Evolutionary conservation across 2,888 invertebrate genomes (phyloP), one percentile per base, ranked within the genome.

Genomic region (Terebella lapidaria): DNA sequence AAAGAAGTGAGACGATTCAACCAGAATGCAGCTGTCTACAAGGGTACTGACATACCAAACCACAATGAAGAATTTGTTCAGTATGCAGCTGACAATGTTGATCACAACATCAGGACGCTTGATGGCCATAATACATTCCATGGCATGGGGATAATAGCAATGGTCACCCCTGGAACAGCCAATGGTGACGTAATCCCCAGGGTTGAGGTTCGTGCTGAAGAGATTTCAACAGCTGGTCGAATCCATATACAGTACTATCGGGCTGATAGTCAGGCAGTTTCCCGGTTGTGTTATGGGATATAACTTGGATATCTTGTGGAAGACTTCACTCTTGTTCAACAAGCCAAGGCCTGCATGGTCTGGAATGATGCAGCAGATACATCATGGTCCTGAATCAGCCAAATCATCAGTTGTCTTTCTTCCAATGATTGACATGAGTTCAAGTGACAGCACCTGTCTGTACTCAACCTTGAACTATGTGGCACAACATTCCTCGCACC

Each of bases 41-140:
- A 56, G 25, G 62, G 57, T 2, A 61, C 57, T 47, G 45, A 57
- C 24, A 54, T 67, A 10, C 57, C 59, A 28, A 26, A 28, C 5
- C 42, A 58, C 55, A 18, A 35, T 22, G 46, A 57, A 28, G 61
- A 58, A 2, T 70, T 61, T 49, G 30, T 70, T 4, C 71, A 70
- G 59, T 71, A 62, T 57, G 65, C 63, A n/a, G 70, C 70, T 42
- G 72, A 72, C 57, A 72, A 71, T 61, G 69, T 68, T 1, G 69
- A 72, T 58, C 71, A 71, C 57, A 70, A 71, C 53, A 58, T 63
- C 22, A 47, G 57, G 27, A 70, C 67, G 5, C 18, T 70, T n/a
- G 68, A 71, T 54, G 70, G 67, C 1, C 53, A 64, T 22, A 56
- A 60, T 45, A 66, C 71, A 20, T 70, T 70, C 53, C 71, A 67